Conservation (phyloP, 1,140 invertebrate species). For the Halictus rubicundus region DNA sequence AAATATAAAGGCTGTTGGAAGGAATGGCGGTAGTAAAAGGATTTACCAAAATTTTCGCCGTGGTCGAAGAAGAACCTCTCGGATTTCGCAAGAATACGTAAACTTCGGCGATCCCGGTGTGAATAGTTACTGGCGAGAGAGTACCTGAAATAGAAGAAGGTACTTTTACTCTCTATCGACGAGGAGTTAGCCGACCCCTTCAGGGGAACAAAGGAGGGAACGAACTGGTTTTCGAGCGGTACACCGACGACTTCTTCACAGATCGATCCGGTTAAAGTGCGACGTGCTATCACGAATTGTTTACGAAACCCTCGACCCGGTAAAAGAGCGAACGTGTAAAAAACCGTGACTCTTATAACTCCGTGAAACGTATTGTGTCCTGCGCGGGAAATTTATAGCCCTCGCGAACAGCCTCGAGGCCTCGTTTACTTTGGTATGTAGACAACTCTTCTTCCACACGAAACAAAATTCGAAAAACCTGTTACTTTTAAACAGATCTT, state of each 20-base stretch:
- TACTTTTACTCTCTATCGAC: slow-evolving; percentile 22
- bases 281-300: slow-evolving; percentile 27
- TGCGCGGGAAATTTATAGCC: too few species aligned
- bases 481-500: too few species aligned
- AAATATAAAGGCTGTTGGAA: too few species aligned
- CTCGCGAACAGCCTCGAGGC: too few species aligned
- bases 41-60: too few species aligned
- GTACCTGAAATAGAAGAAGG: background rate
- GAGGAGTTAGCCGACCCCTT: slow-evolving; percentile 29
- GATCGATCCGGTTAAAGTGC: slow-evolving; percentile 48
- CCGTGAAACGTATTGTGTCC: too few species aligned
- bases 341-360: slow-evolving; percentile 3
- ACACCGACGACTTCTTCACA: slow-evolving; percentile 53
- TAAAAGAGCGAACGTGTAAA: background rate
- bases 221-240: slow-evolving; percentile 70
- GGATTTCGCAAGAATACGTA: background rate
- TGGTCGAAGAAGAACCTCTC: background rate
- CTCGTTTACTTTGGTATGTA: too few species aligned
- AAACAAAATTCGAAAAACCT: too few species aligned
- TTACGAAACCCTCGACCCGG: slow-evolving; percentile 29
- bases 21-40: too few species aligned
- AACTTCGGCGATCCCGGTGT: background rate
- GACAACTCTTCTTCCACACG: too few species aligned
- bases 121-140: background rate
- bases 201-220: slow-evolving; percentile 68